Evolutionary conservation across 2,797 vertebrate species (phyloP), one percentile per base, ranked within the genome.

Genomic region (Typhlichthys subterraneus): DNA sequence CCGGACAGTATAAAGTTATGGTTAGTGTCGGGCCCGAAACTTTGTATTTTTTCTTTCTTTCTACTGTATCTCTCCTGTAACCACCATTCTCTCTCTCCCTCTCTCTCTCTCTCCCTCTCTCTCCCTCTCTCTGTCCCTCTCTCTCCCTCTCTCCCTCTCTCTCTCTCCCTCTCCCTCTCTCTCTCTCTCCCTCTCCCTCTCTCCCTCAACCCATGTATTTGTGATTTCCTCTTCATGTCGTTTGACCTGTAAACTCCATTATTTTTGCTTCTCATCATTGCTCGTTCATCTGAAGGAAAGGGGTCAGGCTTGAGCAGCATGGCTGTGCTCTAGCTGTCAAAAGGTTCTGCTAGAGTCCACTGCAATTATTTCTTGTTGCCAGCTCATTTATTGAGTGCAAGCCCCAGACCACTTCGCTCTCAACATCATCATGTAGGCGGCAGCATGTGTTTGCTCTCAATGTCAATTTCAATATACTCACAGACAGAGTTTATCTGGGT

Each of bases 1-100:
- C 92, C 0, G 98, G 98, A 8, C 97, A 98, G 73, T 97, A 99
- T 90, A 97, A 96, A 93, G 95, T 99, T 75, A 88, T 93, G 92
- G 93, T 94, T 72, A 85, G 90, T 87, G 10, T 8, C 2, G 19
- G 23, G 14, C 11, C 48, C 11, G 4, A 5, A 4, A 12, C 11
- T 19, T 47, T 9, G 15, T 13, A 48, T 17, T 63, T 15, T 54
- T 50, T 33, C 42, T 57, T 14, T 38, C 14, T 57, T 11, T 38
- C 15, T 47, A 46, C 42, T 12, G 57, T 12, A 5, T 31, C 53
- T 49, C 15, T 17, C 9, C 9, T 9, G 10, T 29, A 29, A 29
- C 23, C 23, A 15, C 10, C 50, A 17, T 19, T 17, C 17, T 15
- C 6, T 8, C n/a, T 1, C 4, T 14, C 4, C 12, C 19, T 19